phyloP scores from a whole-genome alignment of 2,888 invertebrate species.

The Sthenelais limicola region DNA sequence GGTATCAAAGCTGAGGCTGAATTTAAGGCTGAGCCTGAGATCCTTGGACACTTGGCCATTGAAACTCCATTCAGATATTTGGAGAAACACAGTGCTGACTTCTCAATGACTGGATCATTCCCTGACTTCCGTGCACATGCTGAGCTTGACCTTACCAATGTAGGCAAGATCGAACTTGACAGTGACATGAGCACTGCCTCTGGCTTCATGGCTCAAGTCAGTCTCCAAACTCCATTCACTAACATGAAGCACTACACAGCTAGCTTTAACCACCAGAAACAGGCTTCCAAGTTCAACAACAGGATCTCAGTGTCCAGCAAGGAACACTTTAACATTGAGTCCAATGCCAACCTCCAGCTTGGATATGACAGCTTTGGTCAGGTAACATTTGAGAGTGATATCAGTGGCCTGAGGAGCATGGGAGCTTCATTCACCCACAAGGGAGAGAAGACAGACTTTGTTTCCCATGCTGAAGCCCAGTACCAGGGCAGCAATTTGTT shows the following conservation, averaged over 20 bases:
- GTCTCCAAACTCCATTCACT: conserved; percentile 10
- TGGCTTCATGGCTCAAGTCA: neutral
- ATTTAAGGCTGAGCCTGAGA: neutral
- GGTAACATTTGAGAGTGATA: neutral
- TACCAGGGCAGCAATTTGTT: conserved; percentile 15
- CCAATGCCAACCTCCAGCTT: conserved; percentile 1
- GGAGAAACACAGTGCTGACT: conserved; percentile 13
- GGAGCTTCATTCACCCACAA: neutral
- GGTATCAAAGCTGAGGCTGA: conserved; percentile 20
- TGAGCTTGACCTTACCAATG: conserved; percentile 15
- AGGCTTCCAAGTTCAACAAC: neutral
- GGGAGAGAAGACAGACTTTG: conserved; percentile 17
- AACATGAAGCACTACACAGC: neutral
- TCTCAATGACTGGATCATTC: conserved; percentile 4
- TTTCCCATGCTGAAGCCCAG: conserved; percentile 13
- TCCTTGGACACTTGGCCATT: neutral
- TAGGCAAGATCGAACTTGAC: conserved; percentile 26
- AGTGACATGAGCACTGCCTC: neutral
- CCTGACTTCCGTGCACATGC: conserved; percentile 17
- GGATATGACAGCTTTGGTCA: conserved; percentile 2
- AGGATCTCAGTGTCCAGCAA: neutral
- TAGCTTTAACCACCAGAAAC: neutral
- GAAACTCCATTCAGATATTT: conserved; percentile 20
- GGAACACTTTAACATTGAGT: conserved; percentile 8
- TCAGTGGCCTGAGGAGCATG: conserved; percentile 16